Evolutionary conservation across 2,888 invertebrate species (phyloP).

Genomic region (Biston betularia): DNA sequence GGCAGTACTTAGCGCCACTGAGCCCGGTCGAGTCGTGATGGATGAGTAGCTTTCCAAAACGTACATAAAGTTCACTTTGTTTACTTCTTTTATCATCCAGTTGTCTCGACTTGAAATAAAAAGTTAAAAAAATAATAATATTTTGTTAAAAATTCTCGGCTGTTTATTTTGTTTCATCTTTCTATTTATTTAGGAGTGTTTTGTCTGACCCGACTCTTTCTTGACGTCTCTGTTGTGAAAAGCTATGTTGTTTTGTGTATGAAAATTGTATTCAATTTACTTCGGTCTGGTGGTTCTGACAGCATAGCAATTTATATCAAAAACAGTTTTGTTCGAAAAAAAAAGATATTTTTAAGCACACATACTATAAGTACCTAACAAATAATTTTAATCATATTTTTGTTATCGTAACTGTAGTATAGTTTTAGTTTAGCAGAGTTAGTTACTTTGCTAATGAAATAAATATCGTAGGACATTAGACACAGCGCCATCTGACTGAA

Average conservation of each 20-base stretch:
- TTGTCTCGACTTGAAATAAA: constrained; percentile 10
- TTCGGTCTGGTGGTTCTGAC: constrained; percentile 23
- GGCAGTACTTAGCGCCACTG: constrained; percentile 31
- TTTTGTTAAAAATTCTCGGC: too few species aligned
- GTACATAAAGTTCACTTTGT: constrained; percentile 17
- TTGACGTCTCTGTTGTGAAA: constrained; percentile 17
- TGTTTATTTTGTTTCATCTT: constrained; percentile 14
- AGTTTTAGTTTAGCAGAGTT: too few species aligned
- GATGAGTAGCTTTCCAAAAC: constrained; percentile 32
- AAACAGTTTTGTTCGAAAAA: constrained; percentile 3
- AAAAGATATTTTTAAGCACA: neutral
- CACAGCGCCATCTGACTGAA: too few species aligned
- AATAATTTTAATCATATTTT: too few species aligned
- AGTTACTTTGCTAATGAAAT: too few species aligned
- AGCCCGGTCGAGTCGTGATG: constrained; percentile 14
- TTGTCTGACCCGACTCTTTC: constrained; percentile 11
- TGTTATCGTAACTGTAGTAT: too few species aligned
- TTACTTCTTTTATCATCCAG: constrained; percentile 20
- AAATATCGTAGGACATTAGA: too few species aligned
- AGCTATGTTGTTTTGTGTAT: constrained; percentile 15
- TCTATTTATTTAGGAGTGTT: neutral
- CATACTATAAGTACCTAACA: too few species aligned
- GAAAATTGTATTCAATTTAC: constrained; percentile 20
- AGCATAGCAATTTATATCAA: constrained; percentile 14
- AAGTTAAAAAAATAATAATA: too few species aligned